Percentiles rank a stretch among this genome's conserved stretches.
Evolutionary conservation across 2,888 invertebrate species (phyloP).

Genomic region (Epsilonema sp.): DNA sequence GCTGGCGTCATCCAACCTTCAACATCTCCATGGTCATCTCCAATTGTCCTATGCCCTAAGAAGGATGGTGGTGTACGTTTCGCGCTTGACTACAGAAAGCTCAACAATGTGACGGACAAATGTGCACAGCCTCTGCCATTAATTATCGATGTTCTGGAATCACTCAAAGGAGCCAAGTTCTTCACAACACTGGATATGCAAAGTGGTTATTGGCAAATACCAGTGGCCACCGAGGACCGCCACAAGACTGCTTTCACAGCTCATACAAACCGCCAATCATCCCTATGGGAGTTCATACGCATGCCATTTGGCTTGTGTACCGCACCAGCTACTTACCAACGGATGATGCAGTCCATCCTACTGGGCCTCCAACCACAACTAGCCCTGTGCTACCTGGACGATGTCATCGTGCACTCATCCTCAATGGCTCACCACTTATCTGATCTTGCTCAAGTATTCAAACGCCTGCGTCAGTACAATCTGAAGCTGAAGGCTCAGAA

Average conservation of each 20-base stretch:
- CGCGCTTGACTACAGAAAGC: background rate
- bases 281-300: background rate
- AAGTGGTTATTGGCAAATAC: constrained; percentile 5
- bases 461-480: constrained; percentile 7
- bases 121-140: background rate
- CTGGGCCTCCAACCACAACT: background rate
- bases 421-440: constrained; percentile 9
- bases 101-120: background rate
- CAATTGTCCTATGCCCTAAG: constrained; percentile 1
- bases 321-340: constrained; percentile 4
- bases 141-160: background rate
- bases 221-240: background rate
- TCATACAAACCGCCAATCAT: background rate
- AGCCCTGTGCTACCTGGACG: constrained; percentile 10
- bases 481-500: constrained; percentile 13
- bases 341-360: constrained; percentile 5
- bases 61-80: background rate
- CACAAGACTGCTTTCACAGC: constrained; percentile 3
- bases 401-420: constrained; percentile 10
- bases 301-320: constrained; percentile 2
- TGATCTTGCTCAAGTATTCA: constrained; percentile 10
- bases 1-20: background rate
- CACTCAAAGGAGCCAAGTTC: background rate
- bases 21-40: background rate
- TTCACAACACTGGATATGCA: background rate